Conservation (phyloP, 2,888 invertebrate species). For the Diaphora mendica region DNA sequence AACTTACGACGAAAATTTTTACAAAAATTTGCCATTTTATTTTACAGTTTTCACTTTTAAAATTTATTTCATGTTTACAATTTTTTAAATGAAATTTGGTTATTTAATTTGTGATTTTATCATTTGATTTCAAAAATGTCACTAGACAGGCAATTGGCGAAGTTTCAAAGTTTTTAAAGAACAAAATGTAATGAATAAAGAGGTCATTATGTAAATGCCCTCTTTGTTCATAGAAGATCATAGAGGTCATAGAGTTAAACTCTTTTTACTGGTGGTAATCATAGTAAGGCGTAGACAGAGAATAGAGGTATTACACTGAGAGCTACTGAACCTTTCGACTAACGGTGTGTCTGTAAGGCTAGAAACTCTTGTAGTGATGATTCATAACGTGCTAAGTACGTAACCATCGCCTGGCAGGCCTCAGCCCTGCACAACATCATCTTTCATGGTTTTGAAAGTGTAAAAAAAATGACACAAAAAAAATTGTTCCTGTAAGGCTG, state of each 20-base stretch:
- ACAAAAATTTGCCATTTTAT: constrained; percentile 4
- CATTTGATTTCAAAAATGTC: neutral
- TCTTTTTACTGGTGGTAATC: neutral
- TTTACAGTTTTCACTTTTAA: constrained; percentile 1
- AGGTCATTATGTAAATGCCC: too few relatives aligned
- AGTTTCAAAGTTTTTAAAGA: neutral
- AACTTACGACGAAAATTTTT: constrained; percentile 11
- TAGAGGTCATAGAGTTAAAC: neutral
- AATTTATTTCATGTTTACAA: constrained; percentile 5
- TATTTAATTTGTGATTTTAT: neutral
- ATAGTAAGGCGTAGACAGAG: too few relatives aligned
- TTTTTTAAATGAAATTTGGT: neutral
- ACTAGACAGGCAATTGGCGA: neutral
- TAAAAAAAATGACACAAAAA: too few relatives aligned
- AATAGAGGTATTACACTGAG: too few relatives aligned
- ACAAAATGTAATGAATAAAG: neutral
- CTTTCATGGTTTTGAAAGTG: too few relatives aligned
- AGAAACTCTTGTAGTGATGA: too few relatives aligned
- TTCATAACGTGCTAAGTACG: too few relatives aligned
- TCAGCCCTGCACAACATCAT: too few relatives aligned
- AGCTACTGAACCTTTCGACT: too few relatives aligned
- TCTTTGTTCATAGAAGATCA: neutral
- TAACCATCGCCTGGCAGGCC: too few relatives aligned
- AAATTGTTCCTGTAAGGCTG: too few relatives aligned
- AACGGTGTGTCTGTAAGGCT: too few relatives aligned